phyloP scores from a whole-genome alignment of 2,888 invertebrate species.

The Leptogaster cylindrica region DNA sequence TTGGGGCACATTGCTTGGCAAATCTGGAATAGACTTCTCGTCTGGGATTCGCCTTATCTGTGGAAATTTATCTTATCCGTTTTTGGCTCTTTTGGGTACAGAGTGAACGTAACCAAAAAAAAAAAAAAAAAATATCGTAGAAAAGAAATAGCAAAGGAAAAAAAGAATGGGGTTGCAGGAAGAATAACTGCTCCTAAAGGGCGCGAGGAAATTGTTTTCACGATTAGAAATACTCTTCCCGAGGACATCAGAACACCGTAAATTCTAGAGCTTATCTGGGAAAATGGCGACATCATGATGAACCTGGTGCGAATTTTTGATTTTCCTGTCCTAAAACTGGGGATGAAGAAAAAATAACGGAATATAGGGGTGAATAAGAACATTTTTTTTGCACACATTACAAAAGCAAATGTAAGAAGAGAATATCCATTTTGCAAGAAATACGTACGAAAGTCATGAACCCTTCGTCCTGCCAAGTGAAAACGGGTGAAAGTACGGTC shows the following conservation, averaged over 20 bases:
- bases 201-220: conserved; percentile 37
- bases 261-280: conserved; percentile 25
- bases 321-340: too few species aligned
- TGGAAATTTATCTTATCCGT: conserved; percentile 33
- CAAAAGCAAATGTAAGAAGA: too few species aligned
- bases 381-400: too few species aligned
- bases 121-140: too few species aligned
- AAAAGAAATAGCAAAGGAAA: neutral
- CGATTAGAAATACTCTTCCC: conserved; percentile 28
- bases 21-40: conserved; percentile 20
- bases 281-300: conserved; percentile 37
- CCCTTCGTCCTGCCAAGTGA: too few species aligned
- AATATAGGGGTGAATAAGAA: too few species aligned
- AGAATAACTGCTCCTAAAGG: neutral
- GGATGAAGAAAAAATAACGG: too few species aligned
- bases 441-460: too few species aligned
- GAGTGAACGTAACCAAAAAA: neutral
- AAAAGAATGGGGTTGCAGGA: neutral
- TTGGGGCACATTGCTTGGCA: neutral
- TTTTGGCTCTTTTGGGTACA: neutral
- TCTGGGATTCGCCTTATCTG: conserved; percentile 25
- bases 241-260: conserved; percentile 32
- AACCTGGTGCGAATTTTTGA: conserved; percentile 24
- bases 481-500: too few species aligned
- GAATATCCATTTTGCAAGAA: too few species aligned